phyloP scores from a whole-genome alignment of 2,888 invertebrate species.

The Andrena trimmerana region DNA sequence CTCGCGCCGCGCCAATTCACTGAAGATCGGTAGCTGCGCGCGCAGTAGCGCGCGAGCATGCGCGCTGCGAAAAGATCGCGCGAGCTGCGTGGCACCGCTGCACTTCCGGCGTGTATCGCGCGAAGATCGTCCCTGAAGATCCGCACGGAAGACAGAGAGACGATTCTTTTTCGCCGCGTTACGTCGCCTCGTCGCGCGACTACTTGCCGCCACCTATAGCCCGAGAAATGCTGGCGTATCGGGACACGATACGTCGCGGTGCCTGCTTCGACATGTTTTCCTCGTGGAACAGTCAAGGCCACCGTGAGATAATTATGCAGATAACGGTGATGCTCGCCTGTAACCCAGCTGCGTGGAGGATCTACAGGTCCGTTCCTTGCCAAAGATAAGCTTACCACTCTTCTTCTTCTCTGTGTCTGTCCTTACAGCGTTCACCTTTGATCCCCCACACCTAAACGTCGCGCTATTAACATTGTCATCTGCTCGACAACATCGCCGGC shows the following conservation, averaged over 20 bases:
- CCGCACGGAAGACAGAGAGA: conserved; percentile 54
- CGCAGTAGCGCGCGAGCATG: conserved; percentile 35
- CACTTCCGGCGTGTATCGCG: conserved; percentile 50
- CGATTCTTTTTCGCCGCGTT: conserved; percentile 6
- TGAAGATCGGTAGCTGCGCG: conserved; percentile 24
- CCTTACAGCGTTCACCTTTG: conserved; percentile 41
- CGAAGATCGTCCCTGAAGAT: conserved; percentile 65
- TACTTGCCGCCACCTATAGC: conserved; percentile 2
- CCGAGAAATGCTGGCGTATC: conserved; percentile 50
- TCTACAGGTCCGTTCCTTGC: conserved; percentile 68
- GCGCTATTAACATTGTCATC: not conserved
- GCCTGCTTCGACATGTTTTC: conserved; percentile 55
- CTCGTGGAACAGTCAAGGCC: conserved; percentile 66
- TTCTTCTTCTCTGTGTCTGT: conserved; percentile 23
- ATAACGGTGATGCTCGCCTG: conserved; percentile 58
- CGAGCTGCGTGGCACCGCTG: conserved; percentile 30
- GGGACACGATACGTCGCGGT: conserved; percentile 57
- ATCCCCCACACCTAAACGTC: not conserved
- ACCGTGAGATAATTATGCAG: conserved; percentile 63
- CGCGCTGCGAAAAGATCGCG: conserved; percentile 23
- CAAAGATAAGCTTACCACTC: conserved; percentile 42
- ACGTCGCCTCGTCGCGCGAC: conserved; percentile 22
- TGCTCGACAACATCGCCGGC: not conserved
- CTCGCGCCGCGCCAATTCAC: not conserved
- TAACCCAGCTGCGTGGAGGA: conserved; percentile 60